Evolutionary conservation across 2,888 invertebrate species (phyloP), one percentile per base, ranked within the genome.

Genomic region (Drosophila mulleri): DNA sequence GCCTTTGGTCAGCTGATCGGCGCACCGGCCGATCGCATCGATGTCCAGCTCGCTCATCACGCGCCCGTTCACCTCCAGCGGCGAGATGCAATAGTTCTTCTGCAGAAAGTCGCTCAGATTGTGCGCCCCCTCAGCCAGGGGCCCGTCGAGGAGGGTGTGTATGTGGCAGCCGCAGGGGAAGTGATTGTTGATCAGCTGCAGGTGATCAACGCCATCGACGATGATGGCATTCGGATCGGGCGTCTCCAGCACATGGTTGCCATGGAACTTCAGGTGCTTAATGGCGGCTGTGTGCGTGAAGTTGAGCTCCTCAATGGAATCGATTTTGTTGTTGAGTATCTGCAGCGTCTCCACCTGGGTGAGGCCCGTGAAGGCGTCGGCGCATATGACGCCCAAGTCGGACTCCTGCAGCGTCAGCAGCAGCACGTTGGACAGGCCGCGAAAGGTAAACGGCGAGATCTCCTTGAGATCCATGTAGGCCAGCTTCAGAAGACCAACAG

Each of bases 141-240:
- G 96, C 73, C 96, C 96, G 64, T 95, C 95, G 61, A 97, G 93
- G 39, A 97, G 94, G 66, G 96, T 95, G 88, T 96, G 96, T 56
- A 96, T 94, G 82, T 96, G 97, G 90, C 97, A 98, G 92, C 97
- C 97, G 92, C 97, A 98, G 3, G 97, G 97, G 91, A 97, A 96
- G 90, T 97, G 97, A 92, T 98, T 98, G 56, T 95, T 95, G 66
- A 95, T 94, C 86, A 97, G 95, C 88, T 95, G 95, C 71, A 97
- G 93, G 81, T 94, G 94, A 72, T 95, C 95, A 58, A 97, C 96
- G n/a, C 94, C 95, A 77, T 96, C 95, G 53, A 96, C 93, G n/a
- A 95, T 94, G 61, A 97, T 94, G 42, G 95, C 94, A 78, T 95
- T 96, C 3, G 94, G 93, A 80, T 94, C 92, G 63, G 97, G 97